Evolutionary conservation across 2,888 invertebrate species (phyloP).

Genomic region (Cacoxenus indagator): DNA sequence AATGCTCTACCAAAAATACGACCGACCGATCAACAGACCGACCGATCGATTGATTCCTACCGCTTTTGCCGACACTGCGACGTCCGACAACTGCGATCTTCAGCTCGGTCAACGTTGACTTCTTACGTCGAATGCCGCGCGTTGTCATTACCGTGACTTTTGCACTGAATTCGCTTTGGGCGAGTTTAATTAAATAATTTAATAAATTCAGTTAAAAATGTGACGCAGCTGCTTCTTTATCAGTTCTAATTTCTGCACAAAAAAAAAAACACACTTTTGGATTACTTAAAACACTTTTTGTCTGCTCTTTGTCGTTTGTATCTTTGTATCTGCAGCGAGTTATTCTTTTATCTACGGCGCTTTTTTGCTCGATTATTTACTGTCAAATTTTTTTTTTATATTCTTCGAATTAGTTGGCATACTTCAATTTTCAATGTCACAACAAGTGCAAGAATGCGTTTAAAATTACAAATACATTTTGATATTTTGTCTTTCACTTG

Average conservation of each 20-base stretch:
- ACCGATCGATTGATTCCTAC: constrained; percentile 73
- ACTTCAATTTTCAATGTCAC: constrained; percentile 45
- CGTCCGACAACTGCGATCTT: constrained; percentile 93
- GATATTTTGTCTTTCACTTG: constrained; percentile 26
- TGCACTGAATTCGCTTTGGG: not conserved
- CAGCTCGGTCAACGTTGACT: constrained; percentile 89
- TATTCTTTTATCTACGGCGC: constrained; percentile 34
- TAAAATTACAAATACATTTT: constrained; percentile 47
- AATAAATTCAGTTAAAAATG: constrained; percentile 9
- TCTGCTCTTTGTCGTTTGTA: too few relatives aligned
- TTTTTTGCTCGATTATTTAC: not conserved
- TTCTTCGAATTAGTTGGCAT: not conserved
- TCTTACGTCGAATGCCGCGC: constrained; percentile 88
- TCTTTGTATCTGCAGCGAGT: too few relatives aligned
- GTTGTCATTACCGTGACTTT: constrained; percentile 75
- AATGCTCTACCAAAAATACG: constrained; percentile 36
- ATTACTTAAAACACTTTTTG: not conserved
- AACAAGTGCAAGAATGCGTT: constrained; percentile 47
- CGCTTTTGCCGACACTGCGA: constrained; percentile 92
- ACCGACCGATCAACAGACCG: not conserved
- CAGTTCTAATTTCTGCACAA: too few relatives aligned
- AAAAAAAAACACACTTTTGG: not conserved
- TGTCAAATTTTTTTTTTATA: not conserved
- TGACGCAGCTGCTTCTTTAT: constrained; percentile 1
- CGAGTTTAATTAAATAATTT: constrained; percentile 10